Evolutionary conservation across 2,113 vertebrate genomes (phyloP).

Genomic region (Petrocephalus microphthalmus): DNA sequence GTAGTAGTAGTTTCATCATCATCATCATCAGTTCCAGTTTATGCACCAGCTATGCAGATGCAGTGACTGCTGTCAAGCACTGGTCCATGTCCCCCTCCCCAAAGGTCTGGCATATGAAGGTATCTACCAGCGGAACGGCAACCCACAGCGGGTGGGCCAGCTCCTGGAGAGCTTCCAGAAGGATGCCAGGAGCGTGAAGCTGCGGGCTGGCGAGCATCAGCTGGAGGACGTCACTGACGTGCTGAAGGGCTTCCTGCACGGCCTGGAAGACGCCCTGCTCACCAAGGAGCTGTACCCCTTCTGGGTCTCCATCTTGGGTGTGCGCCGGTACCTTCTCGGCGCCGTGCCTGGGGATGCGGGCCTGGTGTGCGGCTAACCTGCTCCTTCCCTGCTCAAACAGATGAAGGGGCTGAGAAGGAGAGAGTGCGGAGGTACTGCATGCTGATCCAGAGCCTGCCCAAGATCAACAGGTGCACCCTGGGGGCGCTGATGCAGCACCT

Average conservation of each 20-base stretch:
- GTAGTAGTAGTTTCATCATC: neutral
- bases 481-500: constrained; percentile 86
- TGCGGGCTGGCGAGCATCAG: constrained; percentile 75
- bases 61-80: neutral
- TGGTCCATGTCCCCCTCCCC: neutral
- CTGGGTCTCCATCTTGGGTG: constrained; percentile 75
- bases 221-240: constrained; percentile 83
- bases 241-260: constrained; percentile 77
- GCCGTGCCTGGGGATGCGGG: neutral
- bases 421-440: constrained; percentile 78
- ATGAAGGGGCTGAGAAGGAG: constrained; percentile 70
- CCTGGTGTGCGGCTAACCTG: neutral
- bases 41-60: neutral
- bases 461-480: constrained; percentile 76
- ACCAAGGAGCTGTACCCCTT: constrained; percentile 94
- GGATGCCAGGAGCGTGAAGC: constrained; percentile 84
- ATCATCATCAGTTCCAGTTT: neutral
- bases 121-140: constrained; percentile 75
- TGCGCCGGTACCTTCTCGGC: neutral
- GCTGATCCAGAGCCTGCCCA: constrained; percentile 79
- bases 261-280: constrained; percentile 81
- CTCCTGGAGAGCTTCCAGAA: constrained; percentile 79
- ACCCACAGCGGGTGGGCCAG: constrained; percentile 59
- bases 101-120: constrained; percentile 79
- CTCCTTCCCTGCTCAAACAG: constrained; percentile 48